Evolutionary conservation across 2,113 vertebrate species (phyloP).

Genomic region (Ceyx melanurus): DNA sequence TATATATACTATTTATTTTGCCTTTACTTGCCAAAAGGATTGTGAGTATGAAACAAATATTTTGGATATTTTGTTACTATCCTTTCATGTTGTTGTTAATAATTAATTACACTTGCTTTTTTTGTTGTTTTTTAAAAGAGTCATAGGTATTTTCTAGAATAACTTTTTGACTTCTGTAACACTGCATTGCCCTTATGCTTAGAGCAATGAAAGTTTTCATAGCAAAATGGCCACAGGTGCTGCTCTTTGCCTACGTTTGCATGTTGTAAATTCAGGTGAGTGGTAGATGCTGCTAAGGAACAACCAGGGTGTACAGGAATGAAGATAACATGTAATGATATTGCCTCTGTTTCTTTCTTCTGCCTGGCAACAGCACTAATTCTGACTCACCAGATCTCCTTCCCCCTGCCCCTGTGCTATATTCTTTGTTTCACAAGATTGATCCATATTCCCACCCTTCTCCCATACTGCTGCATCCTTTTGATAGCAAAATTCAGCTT

Average conservation of each 20-base stretch:
- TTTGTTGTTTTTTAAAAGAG: background rate
- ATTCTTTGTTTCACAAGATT: background rate
- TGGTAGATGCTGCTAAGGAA: background rate
- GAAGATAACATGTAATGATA: background rate
- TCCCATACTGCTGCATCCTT: background rate
- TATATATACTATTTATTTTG: background rate
- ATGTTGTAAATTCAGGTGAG: background rate
- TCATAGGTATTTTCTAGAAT: background rate
- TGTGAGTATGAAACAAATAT: background rate
- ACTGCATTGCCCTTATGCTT: background rate
- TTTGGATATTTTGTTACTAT: background rate
- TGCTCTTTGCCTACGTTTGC: background rate
- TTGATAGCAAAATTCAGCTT: background rate
- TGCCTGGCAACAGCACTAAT: background rate
- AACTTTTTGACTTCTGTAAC: background rate
- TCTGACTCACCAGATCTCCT: background rate
- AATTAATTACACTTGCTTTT: background rate
- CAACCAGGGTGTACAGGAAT: accelerated
- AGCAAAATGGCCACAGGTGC: background rate
- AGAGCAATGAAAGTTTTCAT: background rate
- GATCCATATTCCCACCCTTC: background rate
- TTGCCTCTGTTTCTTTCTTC: background rate
- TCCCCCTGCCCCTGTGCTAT: background rate
- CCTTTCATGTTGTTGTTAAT: background rate
- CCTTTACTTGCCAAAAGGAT: background rate